Percentiles rank a stretch among this genome's conserved stretches.
These are phyloP conservation scores for Archaeoteleia sp. DNA, from an alignment of 2,888 invertebrate genomes.

Conservation along the genomic window DNA sequence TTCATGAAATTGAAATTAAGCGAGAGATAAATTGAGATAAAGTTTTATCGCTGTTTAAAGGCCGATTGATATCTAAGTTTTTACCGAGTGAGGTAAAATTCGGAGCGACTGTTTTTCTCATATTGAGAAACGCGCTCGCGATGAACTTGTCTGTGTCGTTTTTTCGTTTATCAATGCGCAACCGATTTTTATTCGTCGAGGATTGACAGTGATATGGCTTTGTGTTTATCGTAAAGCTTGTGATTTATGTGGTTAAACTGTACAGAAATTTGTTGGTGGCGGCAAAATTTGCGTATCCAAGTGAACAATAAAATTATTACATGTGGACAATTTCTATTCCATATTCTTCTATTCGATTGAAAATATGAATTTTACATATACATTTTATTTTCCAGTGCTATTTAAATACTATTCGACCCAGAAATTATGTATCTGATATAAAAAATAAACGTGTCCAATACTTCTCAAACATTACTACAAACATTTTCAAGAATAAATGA, in stretches of 20 bases:
- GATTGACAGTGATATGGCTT: neutral
- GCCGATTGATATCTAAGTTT: constrained; percentile 56
- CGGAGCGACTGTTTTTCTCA: constrained; percentile 64
- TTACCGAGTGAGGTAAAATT: neutral
- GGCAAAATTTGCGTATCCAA: constrained; percentile 2
- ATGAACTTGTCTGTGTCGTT: neutral
- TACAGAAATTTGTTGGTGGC: constrained; percentile 17
- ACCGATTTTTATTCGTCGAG: neutral
- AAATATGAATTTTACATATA: too few relatives aligned
- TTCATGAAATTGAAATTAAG: constrained; percentile 33
- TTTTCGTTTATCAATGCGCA: neutral
- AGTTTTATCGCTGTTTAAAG: too few relatives aligned
- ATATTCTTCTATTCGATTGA: too few relatives aligned
- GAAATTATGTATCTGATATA: too few relatives aligned
- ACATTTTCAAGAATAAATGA: too few relatives aligned
- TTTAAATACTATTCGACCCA: too few relatives aligned
- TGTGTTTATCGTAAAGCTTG: neutral
- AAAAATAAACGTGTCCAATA: too few relatives aligned
- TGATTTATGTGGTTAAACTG: constrained; percentile 3
- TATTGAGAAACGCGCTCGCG: constrained; percentile 68
- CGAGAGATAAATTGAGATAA: constrained; percentile 24
- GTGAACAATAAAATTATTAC: constrained; percentile 20
- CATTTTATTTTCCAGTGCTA: too few relatives aligned
- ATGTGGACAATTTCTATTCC: too few relatives aligned
- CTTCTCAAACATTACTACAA: too few relatives aligned